Conservation (phyloP, 1,140 invertebrate species). For the Ooceraea biroi region DNA sequence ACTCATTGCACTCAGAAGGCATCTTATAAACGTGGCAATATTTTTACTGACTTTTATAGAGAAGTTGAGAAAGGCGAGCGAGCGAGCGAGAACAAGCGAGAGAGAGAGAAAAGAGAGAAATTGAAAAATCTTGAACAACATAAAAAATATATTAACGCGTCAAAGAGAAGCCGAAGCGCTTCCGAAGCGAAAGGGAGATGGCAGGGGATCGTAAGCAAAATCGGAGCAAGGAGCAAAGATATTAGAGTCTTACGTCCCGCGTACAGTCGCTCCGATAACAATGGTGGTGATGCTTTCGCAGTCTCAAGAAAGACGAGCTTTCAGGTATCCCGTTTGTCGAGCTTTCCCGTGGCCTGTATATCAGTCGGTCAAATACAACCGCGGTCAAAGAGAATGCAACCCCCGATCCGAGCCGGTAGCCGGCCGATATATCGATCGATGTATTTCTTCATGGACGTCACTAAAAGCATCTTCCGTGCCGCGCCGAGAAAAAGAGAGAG, state of each 20-base stretch:
- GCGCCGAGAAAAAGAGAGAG: background rate
- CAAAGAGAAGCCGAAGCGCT: conserved; percentile 7
- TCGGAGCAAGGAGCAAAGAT: conserved; percentile 32
- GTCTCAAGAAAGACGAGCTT: conserved; percentile 52
- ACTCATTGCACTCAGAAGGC: background rate
- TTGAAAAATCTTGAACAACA: conserved; percentile 41
- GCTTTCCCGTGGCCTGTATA: conserved; percentile 15
- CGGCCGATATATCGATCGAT: conserved; percentile 13
- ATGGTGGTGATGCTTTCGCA: conserved; percentile 60
- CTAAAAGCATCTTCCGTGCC: conserved; percentile 17
- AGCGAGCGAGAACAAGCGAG: background rate
- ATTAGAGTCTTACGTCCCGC: conserved; percentile 41
- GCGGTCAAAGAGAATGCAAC: conserved; percentile 45
- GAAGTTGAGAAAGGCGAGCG: background rate
- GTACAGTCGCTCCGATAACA: conserved; percentile 49
- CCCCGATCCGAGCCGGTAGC: background rate
- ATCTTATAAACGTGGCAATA: conserved; percentile 27
- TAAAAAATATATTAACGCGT: conserved; percentile 42
- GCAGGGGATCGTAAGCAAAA: background rate
- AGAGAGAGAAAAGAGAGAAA: conserved; percentile 6
- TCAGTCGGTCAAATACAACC: conserved; percentile 47
- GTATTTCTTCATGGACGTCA: background rate
- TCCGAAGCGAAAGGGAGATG: conserved; percentile 13
- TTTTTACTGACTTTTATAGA: background rate
- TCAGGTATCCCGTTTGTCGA: conserved; percentile 39